Percentiles rank a stretch among this genome's conserved stretches.
Conservation (phyloP, 1,140 invertebrate genomes). For the Leptopilina boulardi region DNA sequence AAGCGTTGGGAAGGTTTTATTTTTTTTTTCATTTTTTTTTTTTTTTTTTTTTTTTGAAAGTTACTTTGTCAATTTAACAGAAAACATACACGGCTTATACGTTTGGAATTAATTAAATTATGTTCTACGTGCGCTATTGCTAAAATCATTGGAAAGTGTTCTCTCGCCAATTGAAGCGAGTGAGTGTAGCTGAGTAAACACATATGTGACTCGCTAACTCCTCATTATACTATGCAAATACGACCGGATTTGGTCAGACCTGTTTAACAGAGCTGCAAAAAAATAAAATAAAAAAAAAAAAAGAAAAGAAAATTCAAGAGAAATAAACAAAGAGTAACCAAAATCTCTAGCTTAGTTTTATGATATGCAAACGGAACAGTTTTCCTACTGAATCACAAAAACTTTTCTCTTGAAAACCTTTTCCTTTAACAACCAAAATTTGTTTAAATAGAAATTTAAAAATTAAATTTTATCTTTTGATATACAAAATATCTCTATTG, state of each 20-base stretch:
- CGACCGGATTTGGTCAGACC: slow-evolving; percentile 16
- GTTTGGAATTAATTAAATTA: slow-evolving; percentile 1
- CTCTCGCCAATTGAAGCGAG: not conserved
- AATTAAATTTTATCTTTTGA: not conserved
- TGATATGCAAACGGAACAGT: not conserved
- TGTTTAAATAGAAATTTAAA: no score
- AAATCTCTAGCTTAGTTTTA: not conserved
- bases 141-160: slow-evolving; percentile 21
- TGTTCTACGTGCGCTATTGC: not conserved
- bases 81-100: not conserved
- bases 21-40: no score
- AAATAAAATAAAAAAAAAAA: not conserved
- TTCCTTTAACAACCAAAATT: no score
- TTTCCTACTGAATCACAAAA: not conserved
- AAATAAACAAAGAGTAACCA: slow-evolving; percentile 6
- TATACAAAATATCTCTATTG: not conserved
- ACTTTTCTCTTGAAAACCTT: not conserved
- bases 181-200: slow-evolving; percentile 18
- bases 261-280: slow-evolving; percentile 1
- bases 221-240: slow-evolving; percentile 28
- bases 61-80: not conserved
- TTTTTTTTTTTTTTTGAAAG: no score
- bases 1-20: no score
- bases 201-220: slow-evolving; percentile 21
- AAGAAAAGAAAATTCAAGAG: not conserved